These are phyloP conservation scores for Pachyuromys duprasi DNA, from an alignment of 2,797 vertebrate genomes.

Conservation along the genomic window DNA sequence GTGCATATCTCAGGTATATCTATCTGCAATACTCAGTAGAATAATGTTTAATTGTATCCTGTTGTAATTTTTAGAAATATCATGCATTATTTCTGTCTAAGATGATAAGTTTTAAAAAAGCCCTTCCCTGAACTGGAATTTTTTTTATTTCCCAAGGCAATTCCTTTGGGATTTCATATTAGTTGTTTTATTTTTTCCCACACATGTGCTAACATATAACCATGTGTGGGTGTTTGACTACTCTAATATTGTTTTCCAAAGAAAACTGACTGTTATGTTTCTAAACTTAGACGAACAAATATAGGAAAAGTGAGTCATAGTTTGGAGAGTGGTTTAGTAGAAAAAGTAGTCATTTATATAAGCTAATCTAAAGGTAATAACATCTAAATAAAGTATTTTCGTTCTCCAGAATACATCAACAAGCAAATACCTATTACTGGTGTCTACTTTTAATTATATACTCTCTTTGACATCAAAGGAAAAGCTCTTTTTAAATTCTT, in stretches of 20 bases:
- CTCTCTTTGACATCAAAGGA: background rate
- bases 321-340: constrained; percentile 31
- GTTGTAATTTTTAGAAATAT: constrained; percentile 8
- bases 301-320: constrained; percentile 69
- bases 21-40: background rate
- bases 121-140: background rate
- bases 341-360: constrained; percentile 61
- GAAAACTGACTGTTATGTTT: constrained; percentile 68
- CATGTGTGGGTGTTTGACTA: background rate
- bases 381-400: constrained; percentile 7
- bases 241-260: constrained; percentile 27
- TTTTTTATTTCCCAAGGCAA: constrained; percentile 8
- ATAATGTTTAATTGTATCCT: background rate
- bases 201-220: background rate
- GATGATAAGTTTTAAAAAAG: background rate
- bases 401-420: constrained; percentile 31
- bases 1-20: background rate
- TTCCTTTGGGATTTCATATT: background rate
- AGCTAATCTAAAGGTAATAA: constrained; percentile 59
- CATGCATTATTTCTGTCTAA: background rate
- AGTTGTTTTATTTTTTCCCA: background rate
- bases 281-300: constrained; percentile 82
- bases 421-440: constrained; percentile 39
- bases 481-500: constrained; percentile 22
- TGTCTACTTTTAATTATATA: constrained; percentile 28